phyloP scores from a whole-genome alignment of 2,797 vertebrate species.

The Onychomys arenicola region DNA sequence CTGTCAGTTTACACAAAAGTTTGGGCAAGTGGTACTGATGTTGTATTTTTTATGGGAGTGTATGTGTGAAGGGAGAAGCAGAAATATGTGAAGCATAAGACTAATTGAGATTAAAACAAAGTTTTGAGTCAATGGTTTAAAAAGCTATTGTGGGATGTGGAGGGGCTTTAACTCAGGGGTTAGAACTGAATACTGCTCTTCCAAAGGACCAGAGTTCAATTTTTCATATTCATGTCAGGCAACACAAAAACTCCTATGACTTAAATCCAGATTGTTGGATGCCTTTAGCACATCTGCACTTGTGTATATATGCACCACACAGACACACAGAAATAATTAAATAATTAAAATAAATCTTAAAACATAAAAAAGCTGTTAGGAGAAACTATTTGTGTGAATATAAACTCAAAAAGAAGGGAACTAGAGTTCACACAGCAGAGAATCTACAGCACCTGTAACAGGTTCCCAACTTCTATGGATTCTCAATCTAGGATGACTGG shows the following conservation, averaged over 20 bases:
- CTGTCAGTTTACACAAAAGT: not conserved
- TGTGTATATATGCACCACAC: not conserved
- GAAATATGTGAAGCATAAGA: not conserved
- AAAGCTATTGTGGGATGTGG: not conserved
- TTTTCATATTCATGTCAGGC: not conserved
- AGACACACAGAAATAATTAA: not conserved
- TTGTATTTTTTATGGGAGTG: not conserved
- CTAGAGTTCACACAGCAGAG: not conserved
- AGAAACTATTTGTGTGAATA: not conserved
- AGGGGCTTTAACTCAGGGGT: not conserved
- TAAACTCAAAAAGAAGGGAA: not conserved
- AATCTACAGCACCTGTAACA: not conserved
- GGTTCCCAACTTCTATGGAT: not conserved
- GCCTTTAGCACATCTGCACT: too few species aligned
- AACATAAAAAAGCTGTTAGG: not conserved
- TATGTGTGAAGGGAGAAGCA: too few species aligned
- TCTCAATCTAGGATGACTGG: not conserved
- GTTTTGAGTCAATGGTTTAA: not conserved
- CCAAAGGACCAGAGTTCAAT: not conserved
- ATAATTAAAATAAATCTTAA: not conserved
- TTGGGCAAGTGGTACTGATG: not conserved
- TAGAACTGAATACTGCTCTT: too few species aligned
- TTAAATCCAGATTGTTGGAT: not conserved
- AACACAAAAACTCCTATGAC: not conserved
- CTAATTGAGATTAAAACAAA: not conserved